These are phyloP conservation scores for Motacilla tschutschensis DNA, from an alignment of 2,113 vertebrate species.

Conservation along the genomic window DNA sequence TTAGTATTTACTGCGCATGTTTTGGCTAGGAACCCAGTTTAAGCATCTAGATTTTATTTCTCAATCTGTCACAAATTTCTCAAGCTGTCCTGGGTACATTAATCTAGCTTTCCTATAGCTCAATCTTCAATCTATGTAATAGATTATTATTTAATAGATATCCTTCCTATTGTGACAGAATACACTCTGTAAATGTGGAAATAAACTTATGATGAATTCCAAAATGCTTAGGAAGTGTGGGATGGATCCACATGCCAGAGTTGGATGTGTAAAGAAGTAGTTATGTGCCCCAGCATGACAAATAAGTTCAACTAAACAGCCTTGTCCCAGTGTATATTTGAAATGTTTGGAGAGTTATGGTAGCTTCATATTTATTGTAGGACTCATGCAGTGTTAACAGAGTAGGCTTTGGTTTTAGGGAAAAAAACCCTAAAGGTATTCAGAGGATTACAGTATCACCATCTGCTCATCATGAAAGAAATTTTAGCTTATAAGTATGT, in stretches of 20 bases:
- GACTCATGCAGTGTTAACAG: neutral
- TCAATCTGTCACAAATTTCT: neutral
- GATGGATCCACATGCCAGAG: neutral
- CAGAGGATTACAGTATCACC: neutral
- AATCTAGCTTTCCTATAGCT: neutral
- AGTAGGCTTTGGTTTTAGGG: neutral
- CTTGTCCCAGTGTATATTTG: rapidly evolving
- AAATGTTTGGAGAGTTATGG: neutral
- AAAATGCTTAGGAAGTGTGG: neutral
- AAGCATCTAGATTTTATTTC: neutral
- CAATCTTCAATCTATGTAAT: neutral
- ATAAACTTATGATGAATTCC: neutral
- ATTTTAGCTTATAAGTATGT: neutral
- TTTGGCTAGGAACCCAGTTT: neutral
- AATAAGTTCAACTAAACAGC: neutral
- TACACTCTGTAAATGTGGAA: neutral
- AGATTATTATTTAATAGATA: neutral
- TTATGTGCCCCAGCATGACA: neutral
- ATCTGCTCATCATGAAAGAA: neutral
- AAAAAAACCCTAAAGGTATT: neutral
- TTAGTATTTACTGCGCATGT: neutral
- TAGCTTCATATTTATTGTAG: neutral
- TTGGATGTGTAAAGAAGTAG: neutral
- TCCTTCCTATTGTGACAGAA: neutral
- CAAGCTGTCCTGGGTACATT: neutral